Evolutionary conservation across 2,888 invertebrate genomes (phyloP).

Genomic region (Thelaira solivaga): DNA sequence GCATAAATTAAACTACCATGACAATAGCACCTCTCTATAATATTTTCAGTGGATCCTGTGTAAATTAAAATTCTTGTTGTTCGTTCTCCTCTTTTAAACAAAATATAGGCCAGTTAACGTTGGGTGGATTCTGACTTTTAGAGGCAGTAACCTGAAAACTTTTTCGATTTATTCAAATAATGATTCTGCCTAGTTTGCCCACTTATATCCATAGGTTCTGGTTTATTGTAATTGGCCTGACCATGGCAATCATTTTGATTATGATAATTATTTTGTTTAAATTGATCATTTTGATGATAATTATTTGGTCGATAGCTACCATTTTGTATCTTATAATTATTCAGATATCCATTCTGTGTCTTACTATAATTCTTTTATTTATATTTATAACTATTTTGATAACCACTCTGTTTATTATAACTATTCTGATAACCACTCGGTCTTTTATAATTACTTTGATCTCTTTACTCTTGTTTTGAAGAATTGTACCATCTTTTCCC

Average conservation of each 20-base stretch:
- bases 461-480: no score
- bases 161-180: not conserved
- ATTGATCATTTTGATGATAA: not conserved
- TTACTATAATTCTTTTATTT: no score
- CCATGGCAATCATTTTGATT: not conserved
- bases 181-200: not conserved
- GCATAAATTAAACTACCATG: not conserved
- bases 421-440: no score
- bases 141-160: not conserved
- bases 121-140: not conserved
- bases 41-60: not conserved
- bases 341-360: no score
- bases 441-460: no score
- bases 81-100: not conserved
- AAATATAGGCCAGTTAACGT: not conserved
- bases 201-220: not conserved
- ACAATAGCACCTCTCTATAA: not conserved
- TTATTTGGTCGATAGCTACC: no score
- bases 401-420: no score
- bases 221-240: no score
- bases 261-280: not conserved
- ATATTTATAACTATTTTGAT: no score
- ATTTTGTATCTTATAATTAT: no score
- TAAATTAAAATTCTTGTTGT: constrained; percentile 1
- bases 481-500: no score